Evolutionary conservation across 2,888 invertebrate species (phyloP), one percentile per base, ranked within the genome.

Genomic region (Seladonia tumulorum): DNA sequence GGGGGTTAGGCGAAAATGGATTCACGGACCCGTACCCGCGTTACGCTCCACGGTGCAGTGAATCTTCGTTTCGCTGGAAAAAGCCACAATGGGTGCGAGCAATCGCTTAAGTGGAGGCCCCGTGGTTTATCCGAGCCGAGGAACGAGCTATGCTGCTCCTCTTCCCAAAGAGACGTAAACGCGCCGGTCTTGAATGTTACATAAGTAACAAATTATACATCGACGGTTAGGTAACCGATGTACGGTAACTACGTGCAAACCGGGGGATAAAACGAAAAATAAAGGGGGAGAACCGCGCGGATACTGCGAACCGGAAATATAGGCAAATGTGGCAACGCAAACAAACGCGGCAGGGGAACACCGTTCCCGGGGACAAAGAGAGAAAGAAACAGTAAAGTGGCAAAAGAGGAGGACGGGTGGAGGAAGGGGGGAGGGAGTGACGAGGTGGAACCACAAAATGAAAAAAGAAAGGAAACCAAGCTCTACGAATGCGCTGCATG

Each of bases 151-250:
- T n/a, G 57, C 60, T 70, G 73, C 35, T 77, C 75, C 77, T 80
- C 83, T 86, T 68, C 39, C 73, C 83, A 82, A 80, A 79, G 87
- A 88, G 89, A 88, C 88, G 87, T 89, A 89, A 91, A 87, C 84
- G 87, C 81, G 63, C 76, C 74, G 45, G 84, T 81, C 83, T 66
- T 84, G 76, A 39, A 75, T 79, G 90, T 94, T 93, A 90, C 90
- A 86, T 91, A 92, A 93, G 89, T 89, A 91, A 90, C 90, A 90
- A 92, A 92, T 92, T 89, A 89, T 91, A 90, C 88, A 89, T 88
- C 82, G 81, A 83, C 86, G 89, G 85, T 93, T 93, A 88, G 84
- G 89, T 89, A 93, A 92, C 86, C 79, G 42, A 57, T 79, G 72
- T 71, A 66, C 74, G 72, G 75, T 42, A 29, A 53, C 66, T 47